Conservation (phyloP, 2,113 vertebrate species). For the Corvus moneduloides region DNA sequence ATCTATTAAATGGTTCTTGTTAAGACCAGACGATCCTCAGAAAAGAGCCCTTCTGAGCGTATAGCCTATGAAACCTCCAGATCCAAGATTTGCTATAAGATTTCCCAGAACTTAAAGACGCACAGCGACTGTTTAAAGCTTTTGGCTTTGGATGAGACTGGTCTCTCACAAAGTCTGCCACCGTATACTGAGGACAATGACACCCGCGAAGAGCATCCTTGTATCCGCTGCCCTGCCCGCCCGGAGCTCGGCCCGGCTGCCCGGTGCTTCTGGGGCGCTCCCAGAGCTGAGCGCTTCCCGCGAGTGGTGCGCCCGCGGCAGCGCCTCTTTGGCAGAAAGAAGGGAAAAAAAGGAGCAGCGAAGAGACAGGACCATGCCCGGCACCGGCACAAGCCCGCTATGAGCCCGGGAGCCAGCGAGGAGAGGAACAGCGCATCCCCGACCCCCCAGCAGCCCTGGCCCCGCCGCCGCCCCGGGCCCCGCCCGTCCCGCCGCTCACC, state of each 20-base stretch:
- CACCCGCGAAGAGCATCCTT: neutral
- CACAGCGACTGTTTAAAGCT: neutral
- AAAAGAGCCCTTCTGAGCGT: neutral
- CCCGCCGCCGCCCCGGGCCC: neutral
- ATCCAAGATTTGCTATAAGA: neutral
- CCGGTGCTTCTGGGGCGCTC: neutral
- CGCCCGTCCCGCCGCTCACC: constrained; percentile 75
- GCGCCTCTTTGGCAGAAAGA: neutral
- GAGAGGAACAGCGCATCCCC: neutral
- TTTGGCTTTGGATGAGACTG: neutral
- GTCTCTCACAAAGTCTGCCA: neutral
- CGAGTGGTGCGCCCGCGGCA: neutral
- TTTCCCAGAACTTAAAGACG: neutral
- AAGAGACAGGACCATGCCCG: neutral
- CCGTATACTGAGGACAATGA: too few species aligned
- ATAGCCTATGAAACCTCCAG: neutral
- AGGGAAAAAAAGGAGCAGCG: neutral
- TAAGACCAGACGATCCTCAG: neutral
- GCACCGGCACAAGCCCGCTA: neutral
- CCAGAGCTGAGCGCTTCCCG: neutral
- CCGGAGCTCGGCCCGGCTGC: neutral
- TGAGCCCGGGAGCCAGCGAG: neutral
- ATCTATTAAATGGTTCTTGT: neutral
- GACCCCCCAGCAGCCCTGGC: neutral
- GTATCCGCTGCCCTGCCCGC: neutral